These are phyloP conservation scores for Pegoplata infirma DNA, from an alignment of 2,888 invertebrate genomes.

Conservation along the genomic window DNA sequence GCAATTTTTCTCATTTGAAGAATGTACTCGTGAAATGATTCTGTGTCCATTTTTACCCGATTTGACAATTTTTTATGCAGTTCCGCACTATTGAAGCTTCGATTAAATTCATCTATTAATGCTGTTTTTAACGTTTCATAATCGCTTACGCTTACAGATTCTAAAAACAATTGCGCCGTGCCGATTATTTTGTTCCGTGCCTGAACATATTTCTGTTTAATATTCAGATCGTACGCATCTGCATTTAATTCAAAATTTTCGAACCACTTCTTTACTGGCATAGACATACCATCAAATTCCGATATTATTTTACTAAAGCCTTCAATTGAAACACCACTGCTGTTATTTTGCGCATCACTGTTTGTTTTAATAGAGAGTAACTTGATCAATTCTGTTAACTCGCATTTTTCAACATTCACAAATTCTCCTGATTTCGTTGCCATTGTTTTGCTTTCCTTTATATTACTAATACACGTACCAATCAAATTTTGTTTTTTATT, in stretches of 20 bases:
- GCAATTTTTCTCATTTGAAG: slow-evolving; percentile 29
- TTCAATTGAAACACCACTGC: not conserved
- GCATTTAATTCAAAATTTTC: slow-evolving; percentile 39
- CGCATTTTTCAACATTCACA: too few relatives aligned
- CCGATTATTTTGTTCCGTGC: slow-evolving; percentile 10
- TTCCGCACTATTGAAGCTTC: slow-evolving; percentile 13
- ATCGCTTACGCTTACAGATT: slow-evolving; percentile 4
- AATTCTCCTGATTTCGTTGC: too few relatives aligned
- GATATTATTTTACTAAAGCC: slow-evolving; percentile 32
- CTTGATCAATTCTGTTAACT: too few relatives aligned
- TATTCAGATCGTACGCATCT: slow-evolving; percentile 36
- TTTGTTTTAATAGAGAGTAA: not conserved
- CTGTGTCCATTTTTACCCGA: slow-evolving; percentile 13
- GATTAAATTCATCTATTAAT: slow-evolving; percentile 19
- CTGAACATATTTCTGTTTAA: slow-evolving; percentile 44
- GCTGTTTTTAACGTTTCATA: slow-evolving; percentile 2
- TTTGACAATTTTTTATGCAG: slow-evolving; percentile 13
- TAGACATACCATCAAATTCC: slow-evolving; percentile 33
- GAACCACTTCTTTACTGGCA: slow-evolving; percentile 30
- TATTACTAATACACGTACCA: too few relatives aligned
- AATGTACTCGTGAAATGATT: slow-evolving; percentile 26
- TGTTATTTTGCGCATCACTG: not conserved
- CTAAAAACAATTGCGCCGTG: not conserved
- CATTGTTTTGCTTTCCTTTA: too few relatives aligned
- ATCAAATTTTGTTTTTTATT: too few relatives aligned